phyloP scores from a whole-genome alignment of 2,113 vertebrate species.

The Panurus biarmicus region DNA sequence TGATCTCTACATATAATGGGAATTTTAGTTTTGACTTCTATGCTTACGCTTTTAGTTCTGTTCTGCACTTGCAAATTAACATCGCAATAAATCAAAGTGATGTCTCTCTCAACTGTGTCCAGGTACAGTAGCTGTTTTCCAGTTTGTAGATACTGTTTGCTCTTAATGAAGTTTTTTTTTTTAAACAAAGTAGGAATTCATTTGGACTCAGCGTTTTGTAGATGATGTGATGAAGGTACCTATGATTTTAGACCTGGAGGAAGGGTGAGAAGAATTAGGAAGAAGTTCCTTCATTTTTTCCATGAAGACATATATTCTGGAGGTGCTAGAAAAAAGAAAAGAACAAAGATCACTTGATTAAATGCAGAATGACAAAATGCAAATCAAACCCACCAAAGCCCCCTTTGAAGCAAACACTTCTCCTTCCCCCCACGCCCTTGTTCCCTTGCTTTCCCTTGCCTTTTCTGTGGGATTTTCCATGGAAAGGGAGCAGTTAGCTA shows the following conservation, averaged over 20 bases:
- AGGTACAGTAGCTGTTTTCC: not conserved
- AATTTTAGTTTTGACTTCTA: not conserved
- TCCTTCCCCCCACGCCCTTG: fast-evolving
- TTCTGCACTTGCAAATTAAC: not conserved
- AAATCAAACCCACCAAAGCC: not conserved
- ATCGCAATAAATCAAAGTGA: not conserved
- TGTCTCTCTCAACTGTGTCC: not conserved
- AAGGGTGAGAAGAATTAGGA: not conserved
- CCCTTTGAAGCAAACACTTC: not conserved
- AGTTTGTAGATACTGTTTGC: not conserved
- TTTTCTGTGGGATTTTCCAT: not conserved
- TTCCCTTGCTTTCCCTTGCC: not conserved
- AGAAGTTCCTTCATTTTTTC: not conserved
- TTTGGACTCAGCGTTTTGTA: not conserved
- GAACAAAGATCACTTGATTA: not conserved
- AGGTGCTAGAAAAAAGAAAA: not conserved
- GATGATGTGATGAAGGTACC: not conserved
- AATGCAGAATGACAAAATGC: not conserved
- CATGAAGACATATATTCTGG: not conserved
- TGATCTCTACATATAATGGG: not conserved
- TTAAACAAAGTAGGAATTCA: not conserved
- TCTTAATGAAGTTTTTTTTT: not conserved
- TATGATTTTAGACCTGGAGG: not conserved
- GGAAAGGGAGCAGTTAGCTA: not conserved
- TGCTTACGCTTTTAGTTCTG: not conserved